Evolutionary conservation across 1,140 invertebrate species (phyloP), one percentile per base, ranked within the genome.

Genomic region (Bombus haemorrhoidalis): DNA sequence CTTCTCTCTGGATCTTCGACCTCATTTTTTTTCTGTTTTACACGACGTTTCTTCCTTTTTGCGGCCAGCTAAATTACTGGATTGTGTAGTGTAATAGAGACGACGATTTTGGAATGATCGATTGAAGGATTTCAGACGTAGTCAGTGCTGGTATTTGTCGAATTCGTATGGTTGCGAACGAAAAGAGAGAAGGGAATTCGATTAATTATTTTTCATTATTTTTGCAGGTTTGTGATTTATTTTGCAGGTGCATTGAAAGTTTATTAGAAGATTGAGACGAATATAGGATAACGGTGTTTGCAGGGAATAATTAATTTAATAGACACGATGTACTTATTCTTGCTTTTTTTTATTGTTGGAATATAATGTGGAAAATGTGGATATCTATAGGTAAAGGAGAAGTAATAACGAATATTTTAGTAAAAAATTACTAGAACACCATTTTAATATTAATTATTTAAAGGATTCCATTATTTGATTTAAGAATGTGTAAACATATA

Each of bases 81-180:
- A 39, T 59, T 18, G 25, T 22, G 12, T 18, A 15, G 75, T 77
- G 57, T 77, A 77, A 64, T 41, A 64, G 25, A 64, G 75, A 59
- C 74, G 53, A 76, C 34, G 74, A 57, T 76, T 59, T 64, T 4
- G 10, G 15, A 37, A 64, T 64, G 59, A 64, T 77, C 64, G 39
- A 77, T 77, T 6, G 18, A n/a, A 77, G 6, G 4, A n/a, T 41
- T 64, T 12, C 5, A 3, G 59, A 12, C 2, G 47, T 5, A 32
- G 32, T 12, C 32, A 25, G 0, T 15, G 47, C 15, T 5, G 47
- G 22, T 76, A n/a, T 59, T 76, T 76, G 39, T 76, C 59, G 53
- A 76, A 59, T 59, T 6, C 32, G 25, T 10, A 5, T 37, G 32
- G 28, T 57, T 75, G 66, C n/a, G 1, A 13, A n/a, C 2, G 34